Percentiles rank a stretch among this genome's conserved stretches.
phyloP scores from a whole-genome alignment of 2,888 invertebrate species.

The Cartodere bifasciata region DNA sequence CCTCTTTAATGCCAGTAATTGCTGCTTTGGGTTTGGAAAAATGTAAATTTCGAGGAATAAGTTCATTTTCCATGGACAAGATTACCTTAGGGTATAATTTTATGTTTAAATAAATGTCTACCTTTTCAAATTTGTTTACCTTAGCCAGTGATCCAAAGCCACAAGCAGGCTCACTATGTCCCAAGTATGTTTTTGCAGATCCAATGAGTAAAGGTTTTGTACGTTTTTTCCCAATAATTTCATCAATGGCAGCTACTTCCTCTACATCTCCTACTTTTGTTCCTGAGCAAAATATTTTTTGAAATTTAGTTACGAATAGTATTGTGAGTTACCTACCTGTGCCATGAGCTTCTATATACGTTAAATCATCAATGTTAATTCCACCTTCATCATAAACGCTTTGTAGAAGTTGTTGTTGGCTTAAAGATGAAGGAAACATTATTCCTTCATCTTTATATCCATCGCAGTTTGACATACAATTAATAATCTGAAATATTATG shows the following conservation, averaged over 20 bases:
- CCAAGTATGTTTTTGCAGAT: constrained; percentile 87
- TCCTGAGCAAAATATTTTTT: too few relatives aligned
- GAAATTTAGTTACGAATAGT: too few relatives aligned
- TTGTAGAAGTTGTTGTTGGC: constrained; percentile 46
- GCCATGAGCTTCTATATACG: constrained; percentile 80
- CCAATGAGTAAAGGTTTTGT: constrained; percentile 66
- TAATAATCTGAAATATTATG: too few relatives aligned
- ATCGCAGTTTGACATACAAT: constrained; percentile 30
- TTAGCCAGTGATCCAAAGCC: constrained; percentile 75
- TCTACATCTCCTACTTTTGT: constrained; percentile 84
- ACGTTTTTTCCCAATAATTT: constrained; percentile 63
- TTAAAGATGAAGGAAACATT: constrained; percentile 33
- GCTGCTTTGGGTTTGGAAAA: constrained; percentile 39
- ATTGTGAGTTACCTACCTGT: too few relatives aligned
- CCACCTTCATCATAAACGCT: constrained; percentile 58
- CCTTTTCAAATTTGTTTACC: too few relatives aligned
- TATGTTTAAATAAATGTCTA: too few relatives aligned
- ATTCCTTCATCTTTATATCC: constrained; percentile 32
- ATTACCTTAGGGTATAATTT: too few relatives aligned
- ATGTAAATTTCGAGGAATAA: constrained; percentile 79
- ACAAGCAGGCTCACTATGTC: constrained; percentile 81
- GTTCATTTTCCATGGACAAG: constrained; percentile 43
- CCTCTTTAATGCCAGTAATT: constrained; percentile 47
- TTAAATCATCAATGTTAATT: constrained; percentile 54
- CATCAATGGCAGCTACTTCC: constrained; percentile 72